Evolutionary conservation across 2,797 vertebrate genomes (phyloP).

Genomic region (Myotis findleyi): DNA sequence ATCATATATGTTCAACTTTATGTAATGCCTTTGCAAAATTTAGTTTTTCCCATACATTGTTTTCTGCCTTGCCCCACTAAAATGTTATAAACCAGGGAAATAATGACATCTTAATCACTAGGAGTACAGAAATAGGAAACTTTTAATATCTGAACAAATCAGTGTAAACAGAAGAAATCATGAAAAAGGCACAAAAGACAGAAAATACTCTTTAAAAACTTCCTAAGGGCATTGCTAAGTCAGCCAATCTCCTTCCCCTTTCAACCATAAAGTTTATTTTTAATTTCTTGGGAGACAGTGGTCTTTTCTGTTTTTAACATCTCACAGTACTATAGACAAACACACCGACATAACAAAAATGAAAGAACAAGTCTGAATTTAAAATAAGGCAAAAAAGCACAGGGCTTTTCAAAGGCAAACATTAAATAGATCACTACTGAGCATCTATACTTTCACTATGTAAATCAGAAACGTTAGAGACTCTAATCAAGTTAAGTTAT

Average conservation of each 20-base stretch:
- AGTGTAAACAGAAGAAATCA: neutral
- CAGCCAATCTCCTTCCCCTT: neutral
- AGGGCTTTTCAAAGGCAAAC: neutral
- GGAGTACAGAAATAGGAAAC: neutral
- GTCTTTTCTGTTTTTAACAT: neutral
- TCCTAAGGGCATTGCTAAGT: neutral
- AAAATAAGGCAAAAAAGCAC: neutral
- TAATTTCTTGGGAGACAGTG: neutral
- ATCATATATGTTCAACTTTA: neutral
- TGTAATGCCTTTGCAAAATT: neutral
- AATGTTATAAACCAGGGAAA: neutral
- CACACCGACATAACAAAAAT: neutral
- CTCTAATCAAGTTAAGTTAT: neutral
- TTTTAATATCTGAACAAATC: neutral
- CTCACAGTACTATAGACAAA: neutral
- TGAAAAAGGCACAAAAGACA: neutral
- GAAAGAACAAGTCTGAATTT: slow-evolving; percentile 38
- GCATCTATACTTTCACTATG: neutral
- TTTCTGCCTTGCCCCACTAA: neutral
- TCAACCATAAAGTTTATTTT: neutral
- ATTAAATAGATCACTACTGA: neutral
- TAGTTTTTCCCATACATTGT: neutral
- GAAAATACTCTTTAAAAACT: neutral
- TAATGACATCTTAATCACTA: neutral
- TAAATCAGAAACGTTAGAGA: neutral